A percentile compares a stretch with the other conserved stretches of the same genome.
These are phyloP conservation scores for Ictidomys tridecemlineatus DNA, from an alignment of 2,113 vertebrate genomes.

Conservation along the genomic window DNA sequence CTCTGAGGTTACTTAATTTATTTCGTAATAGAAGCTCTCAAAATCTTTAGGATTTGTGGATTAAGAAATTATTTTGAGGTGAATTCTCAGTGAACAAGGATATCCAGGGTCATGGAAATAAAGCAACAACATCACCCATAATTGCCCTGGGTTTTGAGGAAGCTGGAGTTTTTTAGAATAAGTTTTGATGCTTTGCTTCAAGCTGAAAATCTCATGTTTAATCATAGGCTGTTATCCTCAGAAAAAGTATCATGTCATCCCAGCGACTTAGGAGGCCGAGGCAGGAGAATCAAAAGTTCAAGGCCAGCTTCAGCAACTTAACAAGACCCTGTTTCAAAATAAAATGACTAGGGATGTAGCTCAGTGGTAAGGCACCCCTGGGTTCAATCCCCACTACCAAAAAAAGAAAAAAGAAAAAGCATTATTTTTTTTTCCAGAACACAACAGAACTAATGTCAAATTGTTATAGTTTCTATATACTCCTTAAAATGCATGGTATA, in stretches of 20 bases:
- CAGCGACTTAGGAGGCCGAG: neutral
- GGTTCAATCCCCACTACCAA: neutral
- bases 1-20: neutral
- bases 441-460: neutral
- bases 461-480: neutral
- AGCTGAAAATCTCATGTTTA: neutral
- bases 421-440: neutral
- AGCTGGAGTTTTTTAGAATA: neutral
- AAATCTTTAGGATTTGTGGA: neutral
- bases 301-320: neutral
- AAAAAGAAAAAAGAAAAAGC: neutral
- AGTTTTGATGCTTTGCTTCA: neutral
- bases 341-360: neutral
- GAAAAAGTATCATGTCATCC: neutral
- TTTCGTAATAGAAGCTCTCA: neutral
- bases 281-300: neutral
- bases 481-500: neutral
- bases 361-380: neutral
- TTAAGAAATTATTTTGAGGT: neutral
- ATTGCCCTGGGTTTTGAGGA: neutral
- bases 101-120: neutral
- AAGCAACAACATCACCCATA: neutral
- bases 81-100: neutral
- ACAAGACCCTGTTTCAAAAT: neutral
- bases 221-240: neutral